Evolutionary conservation across 2,797 vertebrate genomes (phyloP), one percentile per base, ranked within the genome.

Genomic region (Argyrosomus regius): DNA sequence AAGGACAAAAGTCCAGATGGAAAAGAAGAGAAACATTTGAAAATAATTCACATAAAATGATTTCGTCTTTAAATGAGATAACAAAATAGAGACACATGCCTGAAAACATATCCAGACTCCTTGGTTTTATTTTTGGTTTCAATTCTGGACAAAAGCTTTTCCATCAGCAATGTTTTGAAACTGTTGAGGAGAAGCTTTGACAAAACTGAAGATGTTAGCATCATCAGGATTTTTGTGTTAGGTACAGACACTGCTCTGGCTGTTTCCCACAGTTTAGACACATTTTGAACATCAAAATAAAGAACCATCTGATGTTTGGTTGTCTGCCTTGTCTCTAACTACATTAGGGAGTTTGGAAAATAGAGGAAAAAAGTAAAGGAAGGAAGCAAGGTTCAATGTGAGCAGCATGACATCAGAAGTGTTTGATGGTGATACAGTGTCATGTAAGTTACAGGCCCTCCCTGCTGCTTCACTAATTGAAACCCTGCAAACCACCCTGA

Each of bases 401-500:
- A 75, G 57, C 45, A 59, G 68, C 57, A 81, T 35, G 0, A 76
- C 63, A 71, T 79, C 75, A 50, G 24, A 53, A 65, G 56, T 70
- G 62, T 86, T 87, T 82, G 72, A 84, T 86, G 78, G 72, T 83
- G 62, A 81, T 76, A 67, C 54, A 72, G 69, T 77, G 72, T 67
- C 76, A 67, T 81, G 72, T 75, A 70, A 78, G 78, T 85, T 87
- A 72, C 66, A 79, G 71, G 67, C 71, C 46, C 58, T 61, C 59
- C 80, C 83, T 74, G 61, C 79, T 81, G 75, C 73, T 82, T 75
- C 70, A 57, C 68, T 87, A 84, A 90, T 88, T 85, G 72, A 84
- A 88, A 78, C 70, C 79, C 83, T 78, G 46, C 46, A 70, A 83
- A 86, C 78, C 80, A 78, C 59, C 65, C 74, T 74, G 83, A 62